phyloP scores from a whole-genome alignment of 2,888 invertebrate species.

The Oligia latruncula region DNA sequence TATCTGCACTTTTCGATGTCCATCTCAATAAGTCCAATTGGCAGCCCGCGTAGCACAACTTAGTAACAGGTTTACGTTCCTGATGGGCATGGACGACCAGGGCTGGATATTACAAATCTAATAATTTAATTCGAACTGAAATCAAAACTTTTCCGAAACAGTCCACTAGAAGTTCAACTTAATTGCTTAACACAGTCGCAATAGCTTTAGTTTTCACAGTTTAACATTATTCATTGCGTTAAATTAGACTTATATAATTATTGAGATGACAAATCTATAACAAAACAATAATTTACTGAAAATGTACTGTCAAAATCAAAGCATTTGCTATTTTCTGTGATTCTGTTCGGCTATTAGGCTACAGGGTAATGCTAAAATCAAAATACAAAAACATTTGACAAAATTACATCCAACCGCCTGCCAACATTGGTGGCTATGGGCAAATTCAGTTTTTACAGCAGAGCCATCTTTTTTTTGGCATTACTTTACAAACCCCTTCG shows the following conservation, averaged over 20 bases:
- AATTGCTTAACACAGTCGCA: conserved; percentile 1
- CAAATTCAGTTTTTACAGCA: background rate
- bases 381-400: background rate
- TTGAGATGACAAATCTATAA: background rate
- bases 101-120: conserved; percentile 17
- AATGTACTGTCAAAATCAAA: conserved; percentile 11
- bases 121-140: conserved; percentile 7
- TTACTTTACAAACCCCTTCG: conserved; percentile 2
- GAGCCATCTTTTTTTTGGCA: background rate
- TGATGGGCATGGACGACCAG: background rate
- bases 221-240: background rate
- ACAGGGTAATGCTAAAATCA: background rate
- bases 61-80: background rate
- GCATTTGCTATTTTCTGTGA: background rate
- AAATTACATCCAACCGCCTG: background rate
- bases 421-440: background rate
- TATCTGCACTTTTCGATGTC: conserved; percentile 25
- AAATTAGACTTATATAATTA: background rate
- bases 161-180: background rate
- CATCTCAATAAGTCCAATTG: conserved; percentile 6
- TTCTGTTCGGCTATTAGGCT: too few species aligned
- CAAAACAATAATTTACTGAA: background rate
- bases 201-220: conserved; percentile 20
- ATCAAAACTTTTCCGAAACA: conserved; percentile 7
- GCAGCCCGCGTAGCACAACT: background rate